Conservation (phyloP, 2,797 vertebrate species). For the Bryconaethiops microstoma region DNA sequence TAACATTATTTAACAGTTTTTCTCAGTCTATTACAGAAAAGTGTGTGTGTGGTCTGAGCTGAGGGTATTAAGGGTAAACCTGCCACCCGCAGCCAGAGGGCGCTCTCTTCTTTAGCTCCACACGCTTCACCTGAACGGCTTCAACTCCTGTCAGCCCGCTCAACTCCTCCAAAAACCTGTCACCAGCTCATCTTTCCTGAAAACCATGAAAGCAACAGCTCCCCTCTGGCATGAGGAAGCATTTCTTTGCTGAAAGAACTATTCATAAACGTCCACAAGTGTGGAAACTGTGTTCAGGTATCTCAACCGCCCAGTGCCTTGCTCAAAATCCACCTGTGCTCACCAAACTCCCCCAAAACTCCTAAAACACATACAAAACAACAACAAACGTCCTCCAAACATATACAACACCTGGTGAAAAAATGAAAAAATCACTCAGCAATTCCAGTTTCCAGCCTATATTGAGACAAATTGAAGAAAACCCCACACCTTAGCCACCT, state of each 20-base stretch:
- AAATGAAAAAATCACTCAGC: background rate
- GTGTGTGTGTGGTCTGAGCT: no score
- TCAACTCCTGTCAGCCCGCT: background rate
- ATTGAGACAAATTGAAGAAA: background rate
- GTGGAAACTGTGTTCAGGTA: background rate
- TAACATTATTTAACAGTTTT: no score
- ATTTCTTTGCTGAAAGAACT: background rate
- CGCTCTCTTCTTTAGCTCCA: background rate
- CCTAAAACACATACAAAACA: background rate
- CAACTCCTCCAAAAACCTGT: background rate
- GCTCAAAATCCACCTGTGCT: background rate
- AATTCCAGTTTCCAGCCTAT: background rate
- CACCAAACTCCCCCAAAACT: background rate
- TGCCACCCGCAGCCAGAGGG: background rate
- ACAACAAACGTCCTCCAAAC: no score
- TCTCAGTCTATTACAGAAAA: no score
- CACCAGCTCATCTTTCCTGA: background rate
- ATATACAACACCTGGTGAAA: background rate
- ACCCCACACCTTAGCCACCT: background rate
- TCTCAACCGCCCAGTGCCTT: no score
- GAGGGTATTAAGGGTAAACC: no score
- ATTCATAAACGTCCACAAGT: background rate
- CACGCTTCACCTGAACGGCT: background rate
- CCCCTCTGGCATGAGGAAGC: background rate
- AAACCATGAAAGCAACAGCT: background rate